Evolutionary conservation across 2,113 vertebrate species (phyloP), one percentile per base, ranked within the genome.

Genomic region (Thoracochromis brauschi): DNA sequence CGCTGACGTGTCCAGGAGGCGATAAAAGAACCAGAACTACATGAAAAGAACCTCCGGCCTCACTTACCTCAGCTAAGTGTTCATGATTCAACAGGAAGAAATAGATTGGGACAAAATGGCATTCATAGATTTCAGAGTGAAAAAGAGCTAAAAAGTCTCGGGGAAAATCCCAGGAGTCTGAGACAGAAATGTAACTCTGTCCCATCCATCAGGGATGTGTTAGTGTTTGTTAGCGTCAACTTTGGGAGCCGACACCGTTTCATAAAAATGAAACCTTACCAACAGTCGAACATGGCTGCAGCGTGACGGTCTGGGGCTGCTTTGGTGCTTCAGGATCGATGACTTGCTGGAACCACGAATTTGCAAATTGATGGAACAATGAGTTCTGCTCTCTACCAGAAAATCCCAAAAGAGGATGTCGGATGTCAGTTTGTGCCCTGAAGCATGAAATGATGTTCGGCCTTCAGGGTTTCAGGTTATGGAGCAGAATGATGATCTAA

Each of bases 31-130:
- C 33, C 7, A 14, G 33, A 68, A 68, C 7, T 21, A 1, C 33
- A 21, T 68, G 19, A 40, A 21, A 68, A 24, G 63, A 40, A 40
- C 2, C 35, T n/a, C 63, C 1, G 33, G 33, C 63, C 33, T 38
- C 33, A 68, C 33, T 68, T 68, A 38, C 63, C 33, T 6, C 63
- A 40, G 63, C 35, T 40, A 68, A 68, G 35, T 9, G 63, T 9
- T 68, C n/a, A 6, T 40, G 63, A 68, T 40, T 68, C 63, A 40
- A 40, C 35, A 68, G 33, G 8, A 40, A 68, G 63, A 68, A 40
- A 40, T 0, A 9, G n/a, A 68, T 0, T 24, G 35, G n/a, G 7
- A 13, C 11, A 68, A 68, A 68, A 24, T 14, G 6, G 7, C 60
- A 68, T 38, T 68, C 11, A 2, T 7, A 12, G 58, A 63, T 5